Conservation (phyloP, 2,113 vertebrate genomes). For the Fregetta grallaria region DNA sequence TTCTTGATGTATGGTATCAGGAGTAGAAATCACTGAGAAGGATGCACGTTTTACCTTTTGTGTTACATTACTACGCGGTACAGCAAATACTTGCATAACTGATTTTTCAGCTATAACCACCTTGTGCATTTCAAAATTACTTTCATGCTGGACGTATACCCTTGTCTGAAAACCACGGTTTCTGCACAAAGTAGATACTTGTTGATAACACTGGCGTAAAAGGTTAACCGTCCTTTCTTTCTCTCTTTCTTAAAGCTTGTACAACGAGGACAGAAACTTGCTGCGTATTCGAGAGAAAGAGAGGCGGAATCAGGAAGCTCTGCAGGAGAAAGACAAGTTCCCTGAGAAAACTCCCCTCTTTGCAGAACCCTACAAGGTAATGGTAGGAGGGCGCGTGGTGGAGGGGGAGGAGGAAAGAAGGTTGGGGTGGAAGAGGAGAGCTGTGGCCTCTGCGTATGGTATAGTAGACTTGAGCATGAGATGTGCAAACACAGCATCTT, state of each 20-base stretch:
- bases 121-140: background rate
- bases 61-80: background rate
- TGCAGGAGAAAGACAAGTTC: constrained; percentile 78
- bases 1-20: background rate
- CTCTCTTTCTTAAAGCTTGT: constrained; percentile 70
- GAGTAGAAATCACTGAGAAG: background rate
- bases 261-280: constrained; percentile 90
- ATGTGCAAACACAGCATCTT: background rate
- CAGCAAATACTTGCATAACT: background rate
- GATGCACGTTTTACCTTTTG: background rate
- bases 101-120: background rate
- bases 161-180: background rate
- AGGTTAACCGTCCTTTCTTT: background rate
- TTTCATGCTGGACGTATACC: background rate
- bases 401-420: background rate
- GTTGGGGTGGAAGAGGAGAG: background rate
- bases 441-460: background rate
- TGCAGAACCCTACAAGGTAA: constrained; percentile 93
- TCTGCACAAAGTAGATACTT: background rate
- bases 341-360: constrained; percentile 84
- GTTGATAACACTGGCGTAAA: background rate
- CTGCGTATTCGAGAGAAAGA: constrained; percentile 89
- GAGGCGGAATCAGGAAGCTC: constrained; percentile 85
- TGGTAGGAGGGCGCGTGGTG: fast-evolving
- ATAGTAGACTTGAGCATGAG: background rate